Percentiles rank a stretch among this genome's conserved stretches.
phyloP scores from a whole-genome alignment of 2,888 invertebrate genomes.

The Eilema sororculum region DNA sequence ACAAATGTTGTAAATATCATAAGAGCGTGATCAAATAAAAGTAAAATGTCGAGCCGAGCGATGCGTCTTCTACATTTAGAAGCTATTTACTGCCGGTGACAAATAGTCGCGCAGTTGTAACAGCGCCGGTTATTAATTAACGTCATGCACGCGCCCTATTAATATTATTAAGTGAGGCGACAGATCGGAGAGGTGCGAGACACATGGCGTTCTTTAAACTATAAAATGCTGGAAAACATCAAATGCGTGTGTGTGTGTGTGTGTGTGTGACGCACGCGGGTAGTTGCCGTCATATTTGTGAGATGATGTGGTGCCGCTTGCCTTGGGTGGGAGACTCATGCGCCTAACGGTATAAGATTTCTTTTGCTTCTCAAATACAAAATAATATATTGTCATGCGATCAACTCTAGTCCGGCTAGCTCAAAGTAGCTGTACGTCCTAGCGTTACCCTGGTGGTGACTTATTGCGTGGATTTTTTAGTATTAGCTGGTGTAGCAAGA shows the following conservation, averaged over 20 bases:
- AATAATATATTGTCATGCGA: not conserved
- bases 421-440: not conserved
- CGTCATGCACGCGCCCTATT: conserved; percentile 29
- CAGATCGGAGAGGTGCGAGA: conserved; percentile 13
- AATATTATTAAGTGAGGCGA: conserved; percentile 28
- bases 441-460: too few species aligned
- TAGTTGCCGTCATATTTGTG: conserved; percentile 13
- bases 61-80: conserved; percentile 23
- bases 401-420: not conserved
- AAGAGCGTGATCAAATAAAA: not conserved
- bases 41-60: conserved; percentile 9
- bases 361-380: not conserved
- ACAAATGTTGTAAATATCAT: not conserved
- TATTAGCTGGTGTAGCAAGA: too few species aligned
- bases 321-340: not conserved
- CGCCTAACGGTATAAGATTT: not conserved
- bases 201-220: conserved; percentile 9
- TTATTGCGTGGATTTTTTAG: too few species aligned
- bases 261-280: not conserved
- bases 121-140: conserved; percentile 19
- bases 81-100: conserved; percentile 19
- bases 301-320: not conserved
- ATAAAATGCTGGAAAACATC: conserved; percentile 6
- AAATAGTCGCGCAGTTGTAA: conserved; percentile 23
- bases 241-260: not conserved